Evolutionary conservation across 1,140 invertebrate genomes (phyloP).

Genomic region (Micrasema minimum): DNA sequence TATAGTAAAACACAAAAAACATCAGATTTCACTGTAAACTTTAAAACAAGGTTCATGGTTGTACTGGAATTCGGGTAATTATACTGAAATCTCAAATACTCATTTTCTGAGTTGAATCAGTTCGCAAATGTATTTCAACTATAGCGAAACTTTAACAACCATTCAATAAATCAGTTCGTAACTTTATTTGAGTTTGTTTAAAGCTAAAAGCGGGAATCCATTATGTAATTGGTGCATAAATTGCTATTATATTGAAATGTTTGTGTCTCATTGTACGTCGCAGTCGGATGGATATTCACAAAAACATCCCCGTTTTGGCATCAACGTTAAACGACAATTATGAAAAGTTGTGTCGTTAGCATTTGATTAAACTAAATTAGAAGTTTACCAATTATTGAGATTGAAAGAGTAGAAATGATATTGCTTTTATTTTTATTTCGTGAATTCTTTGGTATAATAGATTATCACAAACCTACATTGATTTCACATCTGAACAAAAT

Average conservation of each 20-base stretch:
- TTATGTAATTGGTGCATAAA: constrained; percentile 5
- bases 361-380: neutral
- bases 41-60: neutral
- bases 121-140: neutral
- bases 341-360: neutral
- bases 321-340: neutral
- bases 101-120: neutral
- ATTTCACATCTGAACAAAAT: no score
- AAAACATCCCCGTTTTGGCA: neutral
- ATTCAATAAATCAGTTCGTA: constrained; percentile 1
- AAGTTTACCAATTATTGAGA: neutral
- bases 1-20: neutral
- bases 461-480: no score
- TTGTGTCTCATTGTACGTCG: neutral
- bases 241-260: neutral
- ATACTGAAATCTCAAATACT: neutral
- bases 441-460: neutral
- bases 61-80: neutral
- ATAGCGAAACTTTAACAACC: neutral
- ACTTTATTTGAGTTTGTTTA: neutral
- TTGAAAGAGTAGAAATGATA: neutral
- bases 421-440: neutral
- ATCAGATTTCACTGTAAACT: neutral
- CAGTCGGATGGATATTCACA: neutral
- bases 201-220: neutral